Evolutionary conservation across 1,140 invertebrate species (phyloP).

Genomic region (Zaprionus ornatus): DNA sequence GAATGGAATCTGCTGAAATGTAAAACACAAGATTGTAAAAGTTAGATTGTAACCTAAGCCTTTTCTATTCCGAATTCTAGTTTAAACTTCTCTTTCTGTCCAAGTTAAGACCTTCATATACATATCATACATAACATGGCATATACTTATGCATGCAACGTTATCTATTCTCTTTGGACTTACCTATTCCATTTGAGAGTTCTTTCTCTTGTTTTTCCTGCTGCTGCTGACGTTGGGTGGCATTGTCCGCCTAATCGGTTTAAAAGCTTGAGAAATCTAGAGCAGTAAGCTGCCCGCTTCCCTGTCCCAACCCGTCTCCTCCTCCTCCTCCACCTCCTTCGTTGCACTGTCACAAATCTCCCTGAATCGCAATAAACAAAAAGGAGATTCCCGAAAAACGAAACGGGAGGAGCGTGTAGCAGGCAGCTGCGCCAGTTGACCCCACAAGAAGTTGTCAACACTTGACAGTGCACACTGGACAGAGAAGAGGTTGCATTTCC

Average conservation of each 20-base stretch:
- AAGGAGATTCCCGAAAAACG: slow-evolving; percentile 69
- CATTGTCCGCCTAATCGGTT: slow-evolving; percentile 53
- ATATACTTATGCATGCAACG: background rate
- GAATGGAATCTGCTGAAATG: too few species aligned
- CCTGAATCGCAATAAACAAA: slow-evolving; percentile 31
- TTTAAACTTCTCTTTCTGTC: background rate
- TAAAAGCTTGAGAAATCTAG: slow-evolving; percentile 43
- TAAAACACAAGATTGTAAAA: background rate
- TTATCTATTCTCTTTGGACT: slow-evolving; percentile 15
- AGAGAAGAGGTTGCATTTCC: slow-evolving; percentile 28
- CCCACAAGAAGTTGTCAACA: slow-evolving; percentile 76
- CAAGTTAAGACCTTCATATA: background rate
- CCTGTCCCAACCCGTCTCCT: background rate
- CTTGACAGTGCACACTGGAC: slow-evolving; percentile 36
- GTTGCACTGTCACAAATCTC: slow-evolving; percentile 26
- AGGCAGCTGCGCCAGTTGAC: slow-evolving; percentile 49
- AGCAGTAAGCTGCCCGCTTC: slow-evolving; percentile 56
- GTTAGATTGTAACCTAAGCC: background rate
- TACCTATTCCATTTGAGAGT: background rate
- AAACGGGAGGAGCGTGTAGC: slow-evolving; percentile 17
- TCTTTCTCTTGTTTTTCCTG: background rate
- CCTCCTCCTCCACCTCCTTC: background rate
- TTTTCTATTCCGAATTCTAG: background rate
- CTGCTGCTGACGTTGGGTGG: slow-evolving; percentile 24
- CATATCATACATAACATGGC: background rate